A percentile compares a stretch with the other conserved stretches of the same genome.
phyloP scores from a whole-genome alignment of 2,888 invertebrate species.

The Aromia moschata region DNA sequence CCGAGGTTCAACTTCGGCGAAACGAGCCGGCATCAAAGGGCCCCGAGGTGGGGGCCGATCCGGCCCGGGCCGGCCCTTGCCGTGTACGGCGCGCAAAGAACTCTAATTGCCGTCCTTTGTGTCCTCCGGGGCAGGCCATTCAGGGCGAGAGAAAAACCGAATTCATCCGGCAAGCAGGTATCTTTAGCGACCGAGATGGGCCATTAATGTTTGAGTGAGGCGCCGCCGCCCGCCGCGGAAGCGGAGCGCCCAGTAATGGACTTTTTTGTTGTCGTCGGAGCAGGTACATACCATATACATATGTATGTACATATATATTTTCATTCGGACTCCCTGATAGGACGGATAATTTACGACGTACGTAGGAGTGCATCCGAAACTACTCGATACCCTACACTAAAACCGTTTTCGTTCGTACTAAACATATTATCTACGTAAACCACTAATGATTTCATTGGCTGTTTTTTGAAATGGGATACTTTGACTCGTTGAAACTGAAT shows the following conservation, averaged over 20 bases:
- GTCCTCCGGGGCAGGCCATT: conserved; percentile 32
- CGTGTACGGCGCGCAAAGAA: conserved; percentile 34
- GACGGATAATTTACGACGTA: no score
- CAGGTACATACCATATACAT: no score
- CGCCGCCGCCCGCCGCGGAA: conserved; percentile 6
- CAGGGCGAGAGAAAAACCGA: conserved; percentile 37
- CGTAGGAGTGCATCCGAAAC: no score
- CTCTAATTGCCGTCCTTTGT: conserved; percentile 41
- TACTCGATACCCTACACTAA: no score
- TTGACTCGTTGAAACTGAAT: no score
- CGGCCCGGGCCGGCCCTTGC: conserved; percentile 29
- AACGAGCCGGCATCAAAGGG: conserved; percentile 17
- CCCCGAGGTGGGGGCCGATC: conserved; percentile 18
- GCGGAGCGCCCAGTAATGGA: conserved; percentile 12
- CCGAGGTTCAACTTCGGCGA: conserved; percentile 1
- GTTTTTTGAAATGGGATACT: no score
- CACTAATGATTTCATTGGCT: no score
- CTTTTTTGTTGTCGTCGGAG: conserved; percentile 14
- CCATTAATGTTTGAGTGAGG: conserved; percentile 46
- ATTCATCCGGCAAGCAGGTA: conserved; percentile 43
- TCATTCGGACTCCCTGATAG: no score
- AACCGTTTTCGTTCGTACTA: no score
- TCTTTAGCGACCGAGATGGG: conserved; percentile 44
- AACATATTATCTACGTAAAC: no score
- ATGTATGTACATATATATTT: no score